Base-by-base conservation (phyloP, 92 coral and sea anemone genomes). In the Scolanthus callimorphus region DNA sequence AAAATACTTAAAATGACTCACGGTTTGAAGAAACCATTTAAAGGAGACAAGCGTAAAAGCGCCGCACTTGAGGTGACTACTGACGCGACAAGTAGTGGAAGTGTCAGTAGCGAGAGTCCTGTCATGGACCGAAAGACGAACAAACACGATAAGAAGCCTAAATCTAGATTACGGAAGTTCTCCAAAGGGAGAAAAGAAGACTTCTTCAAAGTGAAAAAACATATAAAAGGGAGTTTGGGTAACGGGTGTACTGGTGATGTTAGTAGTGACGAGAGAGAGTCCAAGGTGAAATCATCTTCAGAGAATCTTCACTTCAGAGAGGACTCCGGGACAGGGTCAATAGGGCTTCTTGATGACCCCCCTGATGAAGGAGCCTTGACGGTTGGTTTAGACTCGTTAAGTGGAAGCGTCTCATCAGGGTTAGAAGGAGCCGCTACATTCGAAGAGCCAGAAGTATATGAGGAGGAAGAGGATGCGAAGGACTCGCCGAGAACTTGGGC, bases 1-100 rank as follows among this genome's bases (percentile, higher is more conserved):
- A 86, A 72, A 45, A n/a, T 83, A 21, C 59, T 87, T 12, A 68
- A 55, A 64, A 60, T 88, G 28, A 80, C 84, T 8, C 86, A 67
- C 30, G 89, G 74, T 20, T 39, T 82, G 0, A 82, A 75, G 39
- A 57, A 29, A 27, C 68, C 74, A 25, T 76, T 79, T 24, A 82
- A 82, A 31, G 70, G 27, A 3, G 89, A 82, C 19, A 73, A 73
- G 29, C 31, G 65, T 31, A 73, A 64, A 65, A 50, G 74, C 10
- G 60, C 80, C 0, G 50, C 73, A 19, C 19, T 10, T 4, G 52
- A 20, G 4, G 4, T 46, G 23, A 9, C 19, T 19, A 4, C 23
- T 4, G 23, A 19, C 23, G 17, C 12, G 4, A 31, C 11, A 4
- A 56, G 44, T 15, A 20, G 62, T 30, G 34, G 54, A 29, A 21